Evolutionary conservation across 2,113 vertebrate genomes (phyloP).

Genomic region (Anseranas semipalmata): DNA sequence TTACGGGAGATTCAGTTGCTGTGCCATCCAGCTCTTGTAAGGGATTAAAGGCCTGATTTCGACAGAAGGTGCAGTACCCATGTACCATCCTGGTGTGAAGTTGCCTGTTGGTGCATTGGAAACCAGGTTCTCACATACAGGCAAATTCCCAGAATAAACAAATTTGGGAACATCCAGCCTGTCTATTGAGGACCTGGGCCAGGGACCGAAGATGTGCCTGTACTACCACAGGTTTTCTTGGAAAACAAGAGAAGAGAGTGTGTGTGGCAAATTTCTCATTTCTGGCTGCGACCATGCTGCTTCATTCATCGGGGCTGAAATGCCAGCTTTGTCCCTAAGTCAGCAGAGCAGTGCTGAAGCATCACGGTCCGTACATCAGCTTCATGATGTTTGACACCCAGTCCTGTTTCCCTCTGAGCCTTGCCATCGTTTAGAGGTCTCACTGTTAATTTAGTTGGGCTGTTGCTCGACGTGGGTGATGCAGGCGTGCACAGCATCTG

Average conservation of each 20-base stretch:
- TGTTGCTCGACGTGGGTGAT: rapidly evolving
- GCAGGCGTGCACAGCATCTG: rapidly evolving
- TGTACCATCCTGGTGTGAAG: background rate
- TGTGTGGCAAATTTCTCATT: background rate
- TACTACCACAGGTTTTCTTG: background rate
- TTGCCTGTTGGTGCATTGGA: background rate
- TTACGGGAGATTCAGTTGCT: background rate
- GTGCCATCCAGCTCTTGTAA: background rate
- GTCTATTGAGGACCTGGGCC: background rate
- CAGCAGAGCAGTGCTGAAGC: background rate
- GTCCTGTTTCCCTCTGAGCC: background rate
- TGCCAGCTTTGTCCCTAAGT: background rate
- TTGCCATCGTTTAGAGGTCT: background rate
- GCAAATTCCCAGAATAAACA: background rate
- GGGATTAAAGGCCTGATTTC: background rate
- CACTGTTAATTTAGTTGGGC: background rate
- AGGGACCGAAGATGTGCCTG: background rate
- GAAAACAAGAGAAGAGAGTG: background rate
- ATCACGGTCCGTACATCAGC: background rate
- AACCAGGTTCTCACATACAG: background rate
- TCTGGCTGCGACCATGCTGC: background rate
- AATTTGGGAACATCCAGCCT: background rate
- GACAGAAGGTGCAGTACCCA: rapidly evolving
- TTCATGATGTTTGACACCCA: background rate
- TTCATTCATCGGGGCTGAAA: background rate